Base-by-base conservation (phyloP, 2,888 invertebrate genomes). In the Amphipyra berbera region DNA sequence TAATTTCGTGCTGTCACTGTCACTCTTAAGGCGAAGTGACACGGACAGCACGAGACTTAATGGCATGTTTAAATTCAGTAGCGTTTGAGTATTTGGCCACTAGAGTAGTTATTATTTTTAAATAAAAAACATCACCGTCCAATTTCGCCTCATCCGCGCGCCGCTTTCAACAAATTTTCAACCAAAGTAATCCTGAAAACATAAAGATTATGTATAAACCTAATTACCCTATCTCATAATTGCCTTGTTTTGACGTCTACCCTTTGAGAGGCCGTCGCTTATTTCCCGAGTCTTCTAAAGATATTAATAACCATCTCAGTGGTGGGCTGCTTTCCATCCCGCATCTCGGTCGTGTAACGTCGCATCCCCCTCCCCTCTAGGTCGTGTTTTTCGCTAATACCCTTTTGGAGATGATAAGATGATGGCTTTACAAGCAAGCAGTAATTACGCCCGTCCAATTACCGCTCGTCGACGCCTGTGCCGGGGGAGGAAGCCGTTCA, bases 161-260 rank as follows among this genome's bases (percentile, higher is more conserved):
- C 40, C 53, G 57, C 60, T 64, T 64, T 66, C 55, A 71, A 69
- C 65, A 57, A 81, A 76, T 70, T 79, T 68, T 58, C 58, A 61
- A 56, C 56, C 58, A 61, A 59, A 62, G 79, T 88, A 86, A 85
- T 85, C 79, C 77, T 71, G 73, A 83, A 86, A 89, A 86, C 83
- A 85, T 87, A 86, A 84, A 91, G 88, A 90, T 91, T 89, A 91
- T 86, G 87, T 88, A 85, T 86, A 90, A 90, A 93, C 89, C 89
- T 91, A 92, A 94, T 94, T 94, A 94, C 90, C 89, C 88, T 88
- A 89, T 92, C 89, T 89, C 87, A 87, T 94, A 93, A 95, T 94
- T 94, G 92, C 90, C 90, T 90, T 94, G 93, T 94, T 94, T 93
- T 94, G 93, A 92, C 90, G 92, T 92, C 86, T 90, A 93, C 92